Evolutionary conservation across 2,797 vertebrate species (phyloP), one percentile per base, ranked within the genome.

Genomic region (Schizothorax lantsangensis): DNA sequence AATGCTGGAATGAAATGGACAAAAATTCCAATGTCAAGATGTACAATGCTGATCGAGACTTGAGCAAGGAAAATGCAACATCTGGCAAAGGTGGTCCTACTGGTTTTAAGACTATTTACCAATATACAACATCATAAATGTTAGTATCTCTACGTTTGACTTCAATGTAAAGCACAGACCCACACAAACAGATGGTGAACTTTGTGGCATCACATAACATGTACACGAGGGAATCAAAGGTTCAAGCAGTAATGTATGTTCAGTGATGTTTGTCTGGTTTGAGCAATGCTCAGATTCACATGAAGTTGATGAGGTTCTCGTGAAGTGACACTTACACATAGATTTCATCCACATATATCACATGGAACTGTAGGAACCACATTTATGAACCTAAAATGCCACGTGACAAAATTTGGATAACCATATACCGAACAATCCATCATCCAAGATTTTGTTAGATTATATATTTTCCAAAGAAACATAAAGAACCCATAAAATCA

Each of bases 111-210:
- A 47, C 38, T 17, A 21, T 45, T 43, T 36, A 64, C 8, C 8
- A 49, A 5, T 49, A 49, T 49, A 49, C 12, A 15, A 10, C 19
- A 14, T 78, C 43, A 33, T 72, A 26, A 40, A 62, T 84, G 7
- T 73, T 66, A 14, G 21, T 64, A 43, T 62, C 33, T 45, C 66
- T 15, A 23, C 52, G 54, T 26, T 83, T 83, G 62, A 45, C 43
- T 79, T 87, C 7, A 57, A 8, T 62, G 45, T 6, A 78, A 69
- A 19, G 57, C 47, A 79, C 23, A 36, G 5, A 23, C 23, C 23
- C 26, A 43, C 30, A 43, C 52, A 79, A 79, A 84, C 87, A 40
- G 26, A 81, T 43, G 40, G 38, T 71, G 83, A 82, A 82, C 87
- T 82, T 38, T 78, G 26, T 3, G 14, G 45, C 79, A 57, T 66